Percentiles rank a stretch among this genome's conserved stretches.
Conservation (phyloP, 2,797 vertebrate genomes). For the Sebastes itinus region DNA sequence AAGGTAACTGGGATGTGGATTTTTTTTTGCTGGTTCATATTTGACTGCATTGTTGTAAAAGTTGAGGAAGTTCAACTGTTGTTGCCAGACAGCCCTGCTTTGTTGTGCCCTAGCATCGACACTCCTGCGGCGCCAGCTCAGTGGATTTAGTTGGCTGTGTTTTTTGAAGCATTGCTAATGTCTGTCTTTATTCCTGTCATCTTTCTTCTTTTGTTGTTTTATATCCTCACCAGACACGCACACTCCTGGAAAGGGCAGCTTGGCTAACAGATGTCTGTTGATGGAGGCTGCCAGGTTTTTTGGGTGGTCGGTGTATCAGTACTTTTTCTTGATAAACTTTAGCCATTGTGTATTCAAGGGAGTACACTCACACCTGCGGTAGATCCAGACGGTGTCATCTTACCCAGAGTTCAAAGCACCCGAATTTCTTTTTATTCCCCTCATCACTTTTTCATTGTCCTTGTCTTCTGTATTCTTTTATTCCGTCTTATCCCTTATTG, state of each 20-base stretch:
- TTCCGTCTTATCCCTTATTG: not conserved
- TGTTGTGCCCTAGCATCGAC: not conserved
- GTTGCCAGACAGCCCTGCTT: not conserved
- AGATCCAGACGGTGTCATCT: not conserved
- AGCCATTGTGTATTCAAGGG: not conserved
- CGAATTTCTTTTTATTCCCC: not conserved
- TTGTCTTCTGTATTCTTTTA: not conserved
- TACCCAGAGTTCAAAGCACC: not conserved
- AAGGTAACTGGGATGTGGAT: not conserved
- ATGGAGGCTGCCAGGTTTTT: not conserved
- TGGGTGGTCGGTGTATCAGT: not conserved
- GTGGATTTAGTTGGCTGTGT: not conserved
- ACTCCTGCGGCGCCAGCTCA: not conserved
- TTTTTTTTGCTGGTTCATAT: not conserved
- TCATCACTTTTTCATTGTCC: slow-evolving; percentile 1
- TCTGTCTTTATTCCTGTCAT: not conserved
- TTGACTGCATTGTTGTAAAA: not conserved
- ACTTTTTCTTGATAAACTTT: not conserved
- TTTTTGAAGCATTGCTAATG: not conserved
- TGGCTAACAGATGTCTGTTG: not conserved
- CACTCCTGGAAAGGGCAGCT: not conserved
- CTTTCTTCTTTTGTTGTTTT: not conserved
- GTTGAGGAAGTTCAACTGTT: not conserved
- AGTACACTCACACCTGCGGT: not conserved
- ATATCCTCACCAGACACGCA: not conserved